Conservation (phyloP, 2,797 vertebrate species). For the Cirrhinus mrigala region DNA sequence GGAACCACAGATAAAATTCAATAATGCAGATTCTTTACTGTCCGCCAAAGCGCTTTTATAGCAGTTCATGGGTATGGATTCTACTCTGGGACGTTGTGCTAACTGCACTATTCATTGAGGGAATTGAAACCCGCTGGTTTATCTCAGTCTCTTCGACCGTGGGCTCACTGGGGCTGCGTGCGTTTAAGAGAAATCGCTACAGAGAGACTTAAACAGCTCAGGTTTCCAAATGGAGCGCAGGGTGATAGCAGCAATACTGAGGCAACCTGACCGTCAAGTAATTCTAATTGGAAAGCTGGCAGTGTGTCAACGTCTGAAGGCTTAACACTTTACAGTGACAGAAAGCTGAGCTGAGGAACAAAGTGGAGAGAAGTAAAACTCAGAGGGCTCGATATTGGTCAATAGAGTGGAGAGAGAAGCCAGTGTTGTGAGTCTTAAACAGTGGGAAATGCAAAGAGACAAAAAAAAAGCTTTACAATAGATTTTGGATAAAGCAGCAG, state of each 20-base stretch:
- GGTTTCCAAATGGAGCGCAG: background rate
- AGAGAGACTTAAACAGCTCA: conserved; percentile 38
- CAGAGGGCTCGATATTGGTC: conserved; percentile 23
- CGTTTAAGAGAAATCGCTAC: conserved; percentile 2
- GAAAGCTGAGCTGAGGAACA: conserved; percentile 24
- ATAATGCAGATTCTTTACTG: conserved; percentile 57
- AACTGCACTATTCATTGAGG: conserved; percentile 52
- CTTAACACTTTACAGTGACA: conserved; percentile 20
- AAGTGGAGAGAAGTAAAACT: conserved; percentile 10
- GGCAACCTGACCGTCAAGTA: background rate
- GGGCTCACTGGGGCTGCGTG: background rate
- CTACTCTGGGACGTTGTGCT: conserved; percentile 28
- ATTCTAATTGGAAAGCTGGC: conserved; percentile 47
- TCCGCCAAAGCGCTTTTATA: conserved; percentile 47
- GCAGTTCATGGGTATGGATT: conserved; percentile 22
- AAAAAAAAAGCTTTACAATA: background rate
- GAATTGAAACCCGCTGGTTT: conserved; percentile 53
- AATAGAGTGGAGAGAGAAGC: conserved; percentile 11
- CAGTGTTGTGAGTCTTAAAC: background rate
- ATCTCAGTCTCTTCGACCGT: conserved; percentile 10
- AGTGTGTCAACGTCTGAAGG: conserved; percentile 43
- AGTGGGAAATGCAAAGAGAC: background rate
- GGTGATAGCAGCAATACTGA: conserved; percentile 9
- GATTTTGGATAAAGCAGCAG: conserved; percentile 24
- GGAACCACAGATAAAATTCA: conserved; percentile 50